Evolutionary conservation across 2,113 vertebrate species (phyloP).

Genomic region (Elgaria multicarinata): DNA sequence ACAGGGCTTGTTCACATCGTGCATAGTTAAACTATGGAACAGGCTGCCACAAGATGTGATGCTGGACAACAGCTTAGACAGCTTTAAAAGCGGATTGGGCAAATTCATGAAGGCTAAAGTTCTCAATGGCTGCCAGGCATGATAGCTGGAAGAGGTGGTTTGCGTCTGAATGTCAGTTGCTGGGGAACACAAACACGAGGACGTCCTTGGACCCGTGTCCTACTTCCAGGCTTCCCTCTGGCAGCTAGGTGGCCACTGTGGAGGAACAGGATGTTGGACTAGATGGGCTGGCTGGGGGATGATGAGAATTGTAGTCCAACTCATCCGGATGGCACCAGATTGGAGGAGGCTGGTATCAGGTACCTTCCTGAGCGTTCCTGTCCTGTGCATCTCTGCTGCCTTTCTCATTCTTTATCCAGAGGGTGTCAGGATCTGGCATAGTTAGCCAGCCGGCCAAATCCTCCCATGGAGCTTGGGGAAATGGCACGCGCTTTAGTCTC

Average conservation of each 20-base stretch:
- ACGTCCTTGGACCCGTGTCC: background rate
- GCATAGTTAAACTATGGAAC: background rate
- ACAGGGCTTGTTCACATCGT: background rate
- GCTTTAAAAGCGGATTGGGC: background rate
- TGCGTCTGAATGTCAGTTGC: background rate
- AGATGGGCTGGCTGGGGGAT: background rate
- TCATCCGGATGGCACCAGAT: no score
- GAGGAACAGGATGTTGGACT: background rate
- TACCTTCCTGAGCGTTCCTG: background rate
- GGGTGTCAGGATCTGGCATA: background rate
- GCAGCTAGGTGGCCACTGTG: background rate
- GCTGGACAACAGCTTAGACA: background rate
- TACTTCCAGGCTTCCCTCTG: background rate
- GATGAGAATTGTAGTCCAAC: no score
- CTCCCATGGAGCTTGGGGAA: background rate
- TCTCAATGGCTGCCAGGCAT: background rate
- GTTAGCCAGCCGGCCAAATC: constrained; percentile 31
- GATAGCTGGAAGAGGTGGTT: background rate
- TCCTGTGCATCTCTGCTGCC: background rate
- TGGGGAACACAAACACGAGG: background rate
- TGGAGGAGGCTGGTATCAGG: background rate
- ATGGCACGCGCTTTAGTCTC: background rate
- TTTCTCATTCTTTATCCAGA: background rate
- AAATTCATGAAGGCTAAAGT: background rate
- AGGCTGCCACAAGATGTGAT: background rate